phyloP scores from a whole-genome alignment of 2,797 vertebrate genomes.

The Cossypha heuglini region DNA sequence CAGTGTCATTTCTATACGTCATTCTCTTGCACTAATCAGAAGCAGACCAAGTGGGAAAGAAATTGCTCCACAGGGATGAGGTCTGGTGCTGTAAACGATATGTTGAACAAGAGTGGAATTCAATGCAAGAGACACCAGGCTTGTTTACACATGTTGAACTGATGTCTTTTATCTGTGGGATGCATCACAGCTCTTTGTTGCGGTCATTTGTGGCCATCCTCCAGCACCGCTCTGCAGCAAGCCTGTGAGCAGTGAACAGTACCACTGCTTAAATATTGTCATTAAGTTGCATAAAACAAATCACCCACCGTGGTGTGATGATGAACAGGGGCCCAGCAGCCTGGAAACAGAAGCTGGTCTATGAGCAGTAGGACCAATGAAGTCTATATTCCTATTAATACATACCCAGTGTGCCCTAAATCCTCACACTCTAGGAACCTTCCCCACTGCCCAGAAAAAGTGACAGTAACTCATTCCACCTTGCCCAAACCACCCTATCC shows the following conservation, averaged over 20 bases:
- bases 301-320: not conserved
- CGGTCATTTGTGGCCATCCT: not conserved
- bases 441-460: not conserved
- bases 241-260: not conserved
- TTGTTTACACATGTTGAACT: slow-evolving; percentile 11
- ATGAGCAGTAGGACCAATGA: not conserved
- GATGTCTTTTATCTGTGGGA: slow-evolving; percentile 11
- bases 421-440: not conserved
- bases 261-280: not conserved
- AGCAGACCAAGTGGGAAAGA: slow-evolving; percentile 24
- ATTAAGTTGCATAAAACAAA: not conserved
- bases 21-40: slow-evolving; percentile 38
- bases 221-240: not conserved
- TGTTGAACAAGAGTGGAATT: slow-evolving; percentile 27
- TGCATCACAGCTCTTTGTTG: not conserved
- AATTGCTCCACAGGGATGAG: slow-evolving; percentile 32
- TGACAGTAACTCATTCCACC: not conserved
- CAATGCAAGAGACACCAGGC: not conserved
- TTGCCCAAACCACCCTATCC: not conserved
- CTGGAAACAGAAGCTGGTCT: not conserved
- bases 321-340: not conserved
- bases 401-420: not conserved
- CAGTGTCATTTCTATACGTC: not conserved
- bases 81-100: not conserved
- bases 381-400: not conserved